Evolutionary conservation across 2,113 vertebrate species (phyloP).

Genomic region (Lasiurus borealis): DNA sequence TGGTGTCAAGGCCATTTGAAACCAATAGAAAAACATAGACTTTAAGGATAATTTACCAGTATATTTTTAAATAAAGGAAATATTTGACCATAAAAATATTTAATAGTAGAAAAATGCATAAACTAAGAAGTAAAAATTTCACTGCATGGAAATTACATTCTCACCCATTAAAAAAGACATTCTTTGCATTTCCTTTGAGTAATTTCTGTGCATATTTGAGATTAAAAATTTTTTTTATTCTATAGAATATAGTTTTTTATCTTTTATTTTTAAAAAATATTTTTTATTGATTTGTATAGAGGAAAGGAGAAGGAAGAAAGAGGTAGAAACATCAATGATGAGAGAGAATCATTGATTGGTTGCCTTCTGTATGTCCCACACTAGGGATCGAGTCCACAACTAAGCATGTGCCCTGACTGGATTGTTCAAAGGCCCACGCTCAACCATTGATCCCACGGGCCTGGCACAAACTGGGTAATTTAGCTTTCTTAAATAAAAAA

Average conservation of each 20-base stretch:
- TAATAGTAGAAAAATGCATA: neutral
- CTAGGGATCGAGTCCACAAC: too few species aligned
- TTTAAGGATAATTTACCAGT: neutral
- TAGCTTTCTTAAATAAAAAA: neutral
- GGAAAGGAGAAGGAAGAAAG: neutral
- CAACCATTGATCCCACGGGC: neutral
- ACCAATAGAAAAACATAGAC: neutral
- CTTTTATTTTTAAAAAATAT: neutral
- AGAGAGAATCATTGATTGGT: neutral
- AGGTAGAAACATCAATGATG: neutral
- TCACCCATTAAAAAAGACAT: constrained; percentile 2
- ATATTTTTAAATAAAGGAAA: constrained; percentile 36
- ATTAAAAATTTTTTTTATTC: neutral
- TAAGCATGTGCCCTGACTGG: too few species aligned
- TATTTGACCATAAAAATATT: constrained; percentile 49
- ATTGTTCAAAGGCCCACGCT: neutral
- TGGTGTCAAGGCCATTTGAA: neutral
- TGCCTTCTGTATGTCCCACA: neutral
- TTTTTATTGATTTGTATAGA: neutral
- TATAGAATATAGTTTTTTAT: constrained; percentile 2
- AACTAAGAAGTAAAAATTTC: constrained; percentile 36
- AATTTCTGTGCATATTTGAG: neutral
- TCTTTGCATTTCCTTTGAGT: constrained; percentile 15
- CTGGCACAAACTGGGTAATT: neutral
- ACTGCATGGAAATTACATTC: neutral